Evolutionary conservation across 2,797 vertebrate genomes (phyloP).

Genomic region (Propithecus deckenii): DNA sequence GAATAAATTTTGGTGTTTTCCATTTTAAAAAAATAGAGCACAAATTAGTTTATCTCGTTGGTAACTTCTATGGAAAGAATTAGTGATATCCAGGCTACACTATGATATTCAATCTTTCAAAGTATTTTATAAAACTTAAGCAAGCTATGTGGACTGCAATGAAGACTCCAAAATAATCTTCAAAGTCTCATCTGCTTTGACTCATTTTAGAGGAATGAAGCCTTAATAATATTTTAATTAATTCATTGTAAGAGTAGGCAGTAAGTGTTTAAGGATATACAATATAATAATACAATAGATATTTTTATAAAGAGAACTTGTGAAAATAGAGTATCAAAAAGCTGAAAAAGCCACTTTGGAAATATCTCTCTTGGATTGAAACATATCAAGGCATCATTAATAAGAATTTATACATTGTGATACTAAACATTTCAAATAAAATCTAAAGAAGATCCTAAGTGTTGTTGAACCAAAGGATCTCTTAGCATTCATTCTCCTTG

Average conservation of each 20-base stretch:
- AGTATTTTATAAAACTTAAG: neutral
- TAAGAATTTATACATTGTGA: neutral
- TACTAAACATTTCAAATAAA: neutral
- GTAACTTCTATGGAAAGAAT: neutral
- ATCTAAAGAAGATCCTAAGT: neutral
- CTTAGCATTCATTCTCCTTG: neutral
- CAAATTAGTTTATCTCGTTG: neutral
- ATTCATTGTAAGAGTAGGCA: neutral
- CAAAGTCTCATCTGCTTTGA: neutral
- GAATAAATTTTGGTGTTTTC: neutral
- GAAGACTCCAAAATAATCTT: neutral
- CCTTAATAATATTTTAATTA: neutral
- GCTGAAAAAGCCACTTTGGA: neutral
- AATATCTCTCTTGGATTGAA: neutral
- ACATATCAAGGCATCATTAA: neutral
- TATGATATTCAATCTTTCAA: neutral
- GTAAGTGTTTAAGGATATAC: neutral
- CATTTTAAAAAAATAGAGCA: neutral
- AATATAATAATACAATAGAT: neutral
- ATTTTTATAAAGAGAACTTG: neutral
- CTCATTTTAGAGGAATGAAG: neutral
- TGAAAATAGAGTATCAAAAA: neutral
- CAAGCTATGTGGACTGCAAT: neutral
- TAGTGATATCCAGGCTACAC: neutral
- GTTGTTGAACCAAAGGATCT: neutral